Conservation (phyloP, 2,888 invertebrate genomes). For the Chrysotoxum bicinctum region DNA sequence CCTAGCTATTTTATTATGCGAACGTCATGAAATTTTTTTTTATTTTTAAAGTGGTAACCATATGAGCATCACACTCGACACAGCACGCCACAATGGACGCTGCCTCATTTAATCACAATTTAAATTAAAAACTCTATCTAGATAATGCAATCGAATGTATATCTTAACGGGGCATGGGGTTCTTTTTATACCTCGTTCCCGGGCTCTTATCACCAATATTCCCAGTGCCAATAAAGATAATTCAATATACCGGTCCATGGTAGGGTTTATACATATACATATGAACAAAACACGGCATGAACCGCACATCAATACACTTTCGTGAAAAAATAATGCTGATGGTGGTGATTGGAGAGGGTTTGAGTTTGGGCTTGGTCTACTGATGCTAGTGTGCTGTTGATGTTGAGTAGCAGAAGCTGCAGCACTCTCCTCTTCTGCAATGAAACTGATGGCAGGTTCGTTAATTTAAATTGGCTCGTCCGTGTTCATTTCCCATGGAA, state of each 20-base stretch:
- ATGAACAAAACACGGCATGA: conserved; percentile 67
- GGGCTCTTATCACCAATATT: conserved; percentile 65
- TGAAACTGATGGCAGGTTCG: conserved; percentile 68
- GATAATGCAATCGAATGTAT: conserved; percentile 72
- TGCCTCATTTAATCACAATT: conserved; percentile 70
- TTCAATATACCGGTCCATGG: conserved; percentile 68
- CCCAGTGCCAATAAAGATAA: conserved; percentile 72
- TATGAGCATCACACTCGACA: conserved; percentile 5
- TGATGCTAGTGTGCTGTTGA: background rate
- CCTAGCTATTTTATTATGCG: background rate
- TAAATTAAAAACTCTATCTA: conserved; percentile 73
- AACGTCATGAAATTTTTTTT: background rate
- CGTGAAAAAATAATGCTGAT: conserved; percentile 45
- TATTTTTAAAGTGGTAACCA: conserved; percentile 6
- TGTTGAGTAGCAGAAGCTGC: background rate
- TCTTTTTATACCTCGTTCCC: conserved; percentile 37
- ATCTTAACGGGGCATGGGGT: conserved; percentile 55
- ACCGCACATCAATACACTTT: conserved; percentile 69
- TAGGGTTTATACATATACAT: conserved; percentile 4
- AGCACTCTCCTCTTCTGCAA: conserved; percentile 25
- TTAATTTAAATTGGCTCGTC: conserved; percentile 72
- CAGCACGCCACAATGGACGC: conserved; percentile 23
- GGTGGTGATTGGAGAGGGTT: conserved; percentile 17
- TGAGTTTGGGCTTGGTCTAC: background rate
- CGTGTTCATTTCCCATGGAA: conserved; percentile 63